phyloP scores from a whole-genome alignment of 2,888 invertebrate species.

The Oeneis ivallda region DNA sequence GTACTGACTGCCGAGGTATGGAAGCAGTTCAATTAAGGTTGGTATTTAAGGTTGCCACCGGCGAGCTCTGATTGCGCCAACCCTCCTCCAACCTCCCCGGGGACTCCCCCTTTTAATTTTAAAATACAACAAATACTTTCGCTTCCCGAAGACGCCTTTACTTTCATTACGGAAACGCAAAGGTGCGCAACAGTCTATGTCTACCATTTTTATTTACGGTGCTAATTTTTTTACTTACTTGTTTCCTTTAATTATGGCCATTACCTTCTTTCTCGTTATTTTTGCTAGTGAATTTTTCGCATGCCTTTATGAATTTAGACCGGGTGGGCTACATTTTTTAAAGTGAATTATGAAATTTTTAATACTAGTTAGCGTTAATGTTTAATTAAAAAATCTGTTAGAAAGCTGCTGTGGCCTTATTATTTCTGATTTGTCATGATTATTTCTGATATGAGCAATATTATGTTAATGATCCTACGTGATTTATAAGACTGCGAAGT shows the following conservation, averaged over 20 bases:
- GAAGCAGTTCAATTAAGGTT: conserved; percentile 80
- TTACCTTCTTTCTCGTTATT: conserved; percentile 26
- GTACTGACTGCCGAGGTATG: conserved; percentile 59
- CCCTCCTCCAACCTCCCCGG: conserved; percentile 54
- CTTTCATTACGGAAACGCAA: conserved; percentile 43
- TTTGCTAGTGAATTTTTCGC: conserved; percentile 23
- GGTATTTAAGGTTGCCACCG: conserved; percentile 78
- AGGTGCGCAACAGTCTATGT: conserved; percentile 33
- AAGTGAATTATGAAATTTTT: conserved; percentile 17
- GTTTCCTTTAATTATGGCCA: conserved; percentile 31
- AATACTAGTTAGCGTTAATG: conserved; percentile 5
- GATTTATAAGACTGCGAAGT: conserved; percentile 2
- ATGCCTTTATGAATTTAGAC: conserved; percentile 14
- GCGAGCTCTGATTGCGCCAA: conserved; percentile 74
- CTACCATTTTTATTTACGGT: conserved; percentile 32
- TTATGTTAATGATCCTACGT: conserved; percentile 6
- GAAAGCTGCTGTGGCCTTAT: conserved; percentile 3
- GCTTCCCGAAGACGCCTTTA: conserved; percentile 47
- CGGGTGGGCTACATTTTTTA: conserved; percentile 4
- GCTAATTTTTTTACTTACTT: conserved; percentile 33
- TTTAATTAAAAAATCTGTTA: conserved; percentile 4
- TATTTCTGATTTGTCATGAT: conserved; percentile 3
- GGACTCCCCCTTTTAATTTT: conserved; percentile 75
- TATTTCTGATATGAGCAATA: not conserved
- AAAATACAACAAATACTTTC: conserved; percentile 76